These are phyloP conservation scores for Ephydatia muelleri DNA, from an alignment of 37 sponge, comb jelly and placozoan species.

Conservation along the genomic window DNA sequence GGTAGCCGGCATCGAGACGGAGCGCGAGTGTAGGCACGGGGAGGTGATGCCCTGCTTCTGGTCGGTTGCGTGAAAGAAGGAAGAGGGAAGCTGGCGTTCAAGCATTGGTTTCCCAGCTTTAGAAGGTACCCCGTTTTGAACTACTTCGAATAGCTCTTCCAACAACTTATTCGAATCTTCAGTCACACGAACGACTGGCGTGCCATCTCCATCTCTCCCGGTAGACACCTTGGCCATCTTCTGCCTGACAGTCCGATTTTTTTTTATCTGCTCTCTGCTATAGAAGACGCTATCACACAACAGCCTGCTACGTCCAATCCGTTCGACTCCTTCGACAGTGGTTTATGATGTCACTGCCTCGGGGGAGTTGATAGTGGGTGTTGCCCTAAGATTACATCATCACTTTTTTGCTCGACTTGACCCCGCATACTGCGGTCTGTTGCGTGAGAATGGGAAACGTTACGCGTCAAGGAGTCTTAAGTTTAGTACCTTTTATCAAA, in stretches of 20 bases:
- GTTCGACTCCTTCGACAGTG: background rate
- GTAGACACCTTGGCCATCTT: constrained; percentile 4
- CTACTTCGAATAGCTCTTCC: constrained; percentile 43
- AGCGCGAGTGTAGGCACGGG: background rate
- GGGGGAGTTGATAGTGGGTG: constrained; percentile 1
- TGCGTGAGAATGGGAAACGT: background rate
- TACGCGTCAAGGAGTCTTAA: background rate
- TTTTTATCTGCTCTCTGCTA: background rate
- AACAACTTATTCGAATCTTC: constrained; percentile 46
- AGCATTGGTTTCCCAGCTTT: constrained; percentile 32
- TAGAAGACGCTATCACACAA: background rate
- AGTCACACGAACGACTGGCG: constrained; percentile 29
- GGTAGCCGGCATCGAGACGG: constrained; percentile 43
- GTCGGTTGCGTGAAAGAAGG: constrained; percentile 39
- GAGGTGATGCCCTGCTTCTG: background rate
- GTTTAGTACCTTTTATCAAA: background rate
- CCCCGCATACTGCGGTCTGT: background rate
- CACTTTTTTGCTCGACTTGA: background rate
- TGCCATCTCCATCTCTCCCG: background rate
- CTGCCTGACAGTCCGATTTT: background rate
- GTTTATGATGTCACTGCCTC: constrained; percentile 18
- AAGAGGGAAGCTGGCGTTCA: constrained; percentile 45
- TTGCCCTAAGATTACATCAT: background rate
- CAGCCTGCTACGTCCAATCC: background rate
- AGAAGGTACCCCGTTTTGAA: background rate